Percentiles rank a stretch among this genome's conserved stretches.
Evolutionary conservation across 1,140 invertebrate species (phyloP).

Genomic region (Drosophila malerkotliana): DNA sequence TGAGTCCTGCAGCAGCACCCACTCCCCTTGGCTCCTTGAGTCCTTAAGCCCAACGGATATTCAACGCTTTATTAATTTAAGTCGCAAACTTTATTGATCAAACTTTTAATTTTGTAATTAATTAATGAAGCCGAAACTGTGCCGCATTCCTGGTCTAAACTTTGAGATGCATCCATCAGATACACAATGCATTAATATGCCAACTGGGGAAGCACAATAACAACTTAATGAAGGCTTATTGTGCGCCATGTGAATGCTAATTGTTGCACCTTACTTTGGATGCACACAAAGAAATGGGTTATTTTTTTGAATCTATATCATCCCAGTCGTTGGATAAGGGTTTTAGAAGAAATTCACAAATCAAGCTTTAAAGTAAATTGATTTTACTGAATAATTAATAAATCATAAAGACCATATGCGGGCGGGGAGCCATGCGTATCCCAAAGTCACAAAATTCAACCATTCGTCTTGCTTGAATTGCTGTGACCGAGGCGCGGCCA

Average conservation of each 20-base stretch:
- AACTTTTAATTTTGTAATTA: slow-evolving; percentile 76
- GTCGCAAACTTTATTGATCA: slow-evolving; percentile 68
- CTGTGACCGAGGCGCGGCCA: slow-evolving; percentile 42
- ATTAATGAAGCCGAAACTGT: slow-evolving; percentile 59
- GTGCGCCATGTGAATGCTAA: slow-evolving; percentile 52
- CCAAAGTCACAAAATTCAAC: slow-evolving; percentile 36
- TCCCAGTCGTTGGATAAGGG: not conserved
- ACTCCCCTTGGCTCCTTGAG: not conserved
- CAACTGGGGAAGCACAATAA: slow-evolving; percentile 16
- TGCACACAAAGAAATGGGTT: not conserved
- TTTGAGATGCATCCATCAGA: slow-evolving; percentile 41
- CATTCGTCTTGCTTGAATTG: slow-evolving; percentile 63
- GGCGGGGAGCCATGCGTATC: slow-evolving; percentile 40
- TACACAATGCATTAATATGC: slow-evolving; percentile 41
- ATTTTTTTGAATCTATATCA: too few species aligned
- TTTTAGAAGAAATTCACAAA: not conserved
- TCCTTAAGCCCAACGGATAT: slow-evolving; percentile 8
- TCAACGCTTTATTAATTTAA: slow-evolving; percentile 63
- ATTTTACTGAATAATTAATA: slow-evolving; percentile 38
- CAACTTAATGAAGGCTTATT: slow-evolving; percentile 38
- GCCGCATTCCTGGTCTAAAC: slow-evolving; percentile 37
- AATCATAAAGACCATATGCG: slow-evolving; percentile 55
- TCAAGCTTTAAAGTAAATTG: slow-evolving; percentile 12
- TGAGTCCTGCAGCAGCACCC: slow-evolving; percentile 6
- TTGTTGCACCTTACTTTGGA: slow-evolving; percentile 17